phyloP scores from a whole-genome alignment of 2,113 vertebrate genomes.

The Turnix velox region DNA sequence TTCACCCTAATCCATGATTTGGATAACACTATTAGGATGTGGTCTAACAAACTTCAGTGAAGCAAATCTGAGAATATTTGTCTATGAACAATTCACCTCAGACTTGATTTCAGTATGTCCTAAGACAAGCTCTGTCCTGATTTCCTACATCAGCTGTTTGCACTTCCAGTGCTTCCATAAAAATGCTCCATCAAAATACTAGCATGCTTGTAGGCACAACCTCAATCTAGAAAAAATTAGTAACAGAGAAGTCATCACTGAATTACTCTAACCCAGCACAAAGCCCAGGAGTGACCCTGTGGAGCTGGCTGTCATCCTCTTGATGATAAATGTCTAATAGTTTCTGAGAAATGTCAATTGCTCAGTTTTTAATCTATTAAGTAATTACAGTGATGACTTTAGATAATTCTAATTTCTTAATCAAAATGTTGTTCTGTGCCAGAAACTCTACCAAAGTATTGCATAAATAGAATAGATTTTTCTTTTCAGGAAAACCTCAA shows the following conservation, averaged over 20 bases:
- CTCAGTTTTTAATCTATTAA: background rate
- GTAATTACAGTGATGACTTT: background rate
- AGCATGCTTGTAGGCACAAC: background rate
- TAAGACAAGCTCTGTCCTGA: background rate
- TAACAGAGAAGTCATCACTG: background rate
- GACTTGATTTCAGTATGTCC: background rate
- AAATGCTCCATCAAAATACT: background rate
- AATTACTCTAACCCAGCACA: background rate
- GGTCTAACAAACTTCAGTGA: background rate
- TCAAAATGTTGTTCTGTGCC: background rate
- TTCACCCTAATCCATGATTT: background rate
- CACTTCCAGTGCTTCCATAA: background rate
- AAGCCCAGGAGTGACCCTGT: background rate
- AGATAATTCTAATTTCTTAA: background rate
- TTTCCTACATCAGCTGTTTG: background rate
- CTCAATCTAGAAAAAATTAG: background rate
- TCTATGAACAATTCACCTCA: background rate
- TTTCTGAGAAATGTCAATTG: background rate
- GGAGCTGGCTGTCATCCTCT: background rate
- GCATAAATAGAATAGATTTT: background rate
- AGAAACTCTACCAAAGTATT: background rate
- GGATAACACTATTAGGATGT: background rate
- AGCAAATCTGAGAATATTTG: background rate
- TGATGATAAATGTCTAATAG: background rate
- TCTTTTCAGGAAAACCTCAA: background rate